phyloP scores from a whole-genome alignment of 2,888 invertebrate genomes.

The Carpatolechia fugitivella region DNA sequence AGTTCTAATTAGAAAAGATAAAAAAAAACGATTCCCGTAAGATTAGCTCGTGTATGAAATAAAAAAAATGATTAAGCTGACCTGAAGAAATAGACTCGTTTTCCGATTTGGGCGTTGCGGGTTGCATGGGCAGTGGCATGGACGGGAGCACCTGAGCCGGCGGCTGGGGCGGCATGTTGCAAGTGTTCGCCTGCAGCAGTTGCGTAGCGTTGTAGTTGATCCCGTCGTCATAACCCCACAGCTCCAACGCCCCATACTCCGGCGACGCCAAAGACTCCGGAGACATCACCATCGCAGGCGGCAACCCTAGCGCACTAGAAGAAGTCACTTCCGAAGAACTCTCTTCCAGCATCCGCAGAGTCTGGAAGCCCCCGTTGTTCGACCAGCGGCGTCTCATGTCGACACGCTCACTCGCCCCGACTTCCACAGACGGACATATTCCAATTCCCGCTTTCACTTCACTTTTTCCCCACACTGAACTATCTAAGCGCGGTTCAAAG shows the following conservation, averaged over 20 bases:
- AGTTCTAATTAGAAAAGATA: neutral
- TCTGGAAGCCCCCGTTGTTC: constrained; percentile 84
- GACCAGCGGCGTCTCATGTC: constrained; percentile 89
- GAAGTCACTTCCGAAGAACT: constrained; percentile 88
- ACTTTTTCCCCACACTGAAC: constrained; percentile 72
- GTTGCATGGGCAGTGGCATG: constrained; percentile 72
- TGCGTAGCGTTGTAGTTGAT: constrained; percentile 66
- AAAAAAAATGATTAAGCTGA: constrained; percentile 36
- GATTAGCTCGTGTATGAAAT: neutral
- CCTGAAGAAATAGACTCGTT: constrained; percentile 78
- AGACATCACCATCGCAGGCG: constrained; percentile 87
- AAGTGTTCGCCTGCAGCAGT: constrained; percentile 67
- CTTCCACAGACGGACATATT: constrained; percentile 70
- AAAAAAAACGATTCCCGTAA: neutral
- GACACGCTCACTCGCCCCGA: constrained; percentile 68
- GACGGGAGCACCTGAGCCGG: constrained; percentile 77
- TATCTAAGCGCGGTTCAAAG: constrained; percentile 64
- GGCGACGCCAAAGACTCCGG: constrained; percentile 87
- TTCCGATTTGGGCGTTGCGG: constrained; percentile 75
- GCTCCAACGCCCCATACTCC: constrained; percentile 88
- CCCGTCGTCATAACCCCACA: constrained; percentile 87
- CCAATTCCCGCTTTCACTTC: constrained; percentile 70
- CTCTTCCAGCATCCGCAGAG: constrained; percentile 84
- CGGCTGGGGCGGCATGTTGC: constrained; percentile 74
- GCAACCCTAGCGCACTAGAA: constrained; percentile 85